phyloP scores from a whole-genome alignment of 2,113 vertebrate genomes.

The Procavia capensis region DNA sequence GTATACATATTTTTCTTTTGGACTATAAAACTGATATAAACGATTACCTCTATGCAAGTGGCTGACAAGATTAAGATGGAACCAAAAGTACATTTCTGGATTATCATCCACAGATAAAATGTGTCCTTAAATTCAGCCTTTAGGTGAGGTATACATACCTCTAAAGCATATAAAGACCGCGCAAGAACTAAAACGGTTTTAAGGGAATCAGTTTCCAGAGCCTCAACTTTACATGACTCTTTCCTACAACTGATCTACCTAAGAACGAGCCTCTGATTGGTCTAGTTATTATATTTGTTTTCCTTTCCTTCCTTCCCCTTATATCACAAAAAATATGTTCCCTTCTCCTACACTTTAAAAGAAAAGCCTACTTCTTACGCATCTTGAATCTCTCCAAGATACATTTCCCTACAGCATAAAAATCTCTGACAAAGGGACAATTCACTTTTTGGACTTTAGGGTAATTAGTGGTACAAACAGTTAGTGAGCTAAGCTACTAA shows the following conservation, averaged over 20 bases:
- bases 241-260: neutral
- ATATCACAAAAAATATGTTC: neutral
- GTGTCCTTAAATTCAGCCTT: neutral
- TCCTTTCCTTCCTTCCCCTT: neutral
- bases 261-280: neutral
- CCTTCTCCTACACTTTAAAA: neutral
- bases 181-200: conserved; percentile 36
- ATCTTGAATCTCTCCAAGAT: conserved; percentile 32
- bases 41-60: neutral
- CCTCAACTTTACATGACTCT: neutral
- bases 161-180: neutral
- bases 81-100: conserved; percentile 34
- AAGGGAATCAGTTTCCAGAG: conserved; percentile 31
- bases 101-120: neutral
- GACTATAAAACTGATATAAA: conserved; percentile 43
- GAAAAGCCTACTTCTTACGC: neutral
- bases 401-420: neutral
- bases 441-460: neutral
- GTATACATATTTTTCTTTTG: neutral
- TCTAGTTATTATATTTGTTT: neutral
- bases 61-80: conserved; percentile 41
- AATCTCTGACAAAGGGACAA: neutral
- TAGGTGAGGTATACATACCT: neutral
- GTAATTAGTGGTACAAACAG: neutral
- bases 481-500: too few species aligned